Evolutionary conservation across 2,113 vertebrate species (phyloP).

Genomic region (Paedocypris sp.): DNA sequence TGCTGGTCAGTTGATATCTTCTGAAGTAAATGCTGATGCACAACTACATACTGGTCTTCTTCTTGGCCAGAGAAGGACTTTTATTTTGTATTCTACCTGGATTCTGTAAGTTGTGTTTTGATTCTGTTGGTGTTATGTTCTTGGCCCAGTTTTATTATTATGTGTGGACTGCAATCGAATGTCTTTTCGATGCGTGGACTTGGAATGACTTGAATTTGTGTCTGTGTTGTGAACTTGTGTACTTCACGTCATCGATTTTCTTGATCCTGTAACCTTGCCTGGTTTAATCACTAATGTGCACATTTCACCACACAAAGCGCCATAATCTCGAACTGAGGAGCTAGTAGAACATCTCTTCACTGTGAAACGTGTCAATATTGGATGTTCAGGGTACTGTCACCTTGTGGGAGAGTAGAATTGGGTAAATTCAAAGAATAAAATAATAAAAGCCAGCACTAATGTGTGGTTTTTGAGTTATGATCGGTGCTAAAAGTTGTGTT

Average conservation of each 20-base stretch:
- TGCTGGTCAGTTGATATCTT: neutral
- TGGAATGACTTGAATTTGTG: neutral
- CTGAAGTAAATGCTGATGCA: neutral
- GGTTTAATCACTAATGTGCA: neutral
- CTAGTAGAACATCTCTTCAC: neutral
- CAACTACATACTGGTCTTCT: slow-evolving; percentile 8
- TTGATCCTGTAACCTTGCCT: neutral
- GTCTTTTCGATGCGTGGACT: neutral
- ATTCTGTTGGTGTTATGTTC: neutral
- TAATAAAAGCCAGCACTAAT: neutral
- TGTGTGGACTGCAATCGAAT: neutral
- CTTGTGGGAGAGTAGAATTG: neutral
- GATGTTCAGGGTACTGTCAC: slow-evolving; percentile 13
- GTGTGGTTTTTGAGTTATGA: neutral
- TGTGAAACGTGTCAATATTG: slow-evolving; percentile 16
- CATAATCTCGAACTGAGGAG: neutral
- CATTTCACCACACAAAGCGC: neutral
- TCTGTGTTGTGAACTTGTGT: slow-evolving; percentile 4
- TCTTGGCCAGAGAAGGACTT: neutral
- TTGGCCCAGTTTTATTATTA: neutral
- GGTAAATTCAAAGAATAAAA: slow-evolving; percentile 4
- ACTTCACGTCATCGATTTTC: neutral
- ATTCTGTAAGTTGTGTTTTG: neutral
- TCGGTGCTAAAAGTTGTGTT: too few relatives aligned
- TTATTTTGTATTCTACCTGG: neutral